Evolutionary conservation across 2,113 vertebrate genomes (phyloP).

Genomic region (Bos taurus): ARS-UCD2.0 NC_037329.1:26000501-26001000

Average conservation of each 20-base stretch:
- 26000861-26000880: background rate
- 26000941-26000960: background rate
- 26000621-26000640: background rate
- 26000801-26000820: background rate
- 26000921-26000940: background rate
- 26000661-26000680: background rate
- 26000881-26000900: background rate
- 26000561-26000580: background rate
- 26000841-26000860: background rate
- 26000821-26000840: background rate
- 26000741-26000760: background rate
- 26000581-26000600: background rate
- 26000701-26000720: background rate
- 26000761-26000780: background rate
- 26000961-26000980: background rate
- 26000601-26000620: background rate
- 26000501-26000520: background rate
- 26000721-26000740: background rate
- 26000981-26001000: background rate
- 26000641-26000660: background rate
- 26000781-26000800: background rate
- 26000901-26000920: background rate
- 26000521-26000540: accelerated
- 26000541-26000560: background rate
- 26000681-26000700: background rate